A percentile compares a stretch with the other conserved stretches of the same genome.
These are phyloP conservation scores for Dolomedes plantarius DNA, from an alignment of 2,888 invertebrate genomes.

Conservation along the genomic window DNA sequence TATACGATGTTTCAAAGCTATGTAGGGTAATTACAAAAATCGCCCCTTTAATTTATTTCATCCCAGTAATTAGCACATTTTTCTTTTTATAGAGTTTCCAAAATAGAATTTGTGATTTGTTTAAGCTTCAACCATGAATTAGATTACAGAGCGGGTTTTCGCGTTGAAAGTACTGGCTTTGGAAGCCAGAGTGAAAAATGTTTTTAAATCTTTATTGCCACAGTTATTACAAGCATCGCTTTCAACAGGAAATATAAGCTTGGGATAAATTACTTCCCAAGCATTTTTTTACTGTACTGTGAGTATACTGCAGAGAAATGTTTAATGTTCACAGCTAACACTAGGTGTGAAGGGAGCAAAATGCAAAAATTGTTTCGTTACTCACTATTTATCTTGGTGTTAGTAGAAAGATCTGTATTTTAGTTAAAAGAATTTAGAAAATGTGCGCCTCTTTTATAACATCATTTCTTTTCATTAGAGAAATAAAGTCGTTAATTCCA, in stretches of 20 bases:
- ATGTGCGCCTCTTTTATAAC: too few relatives aligned
- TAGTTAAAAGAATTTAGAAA: background rate
- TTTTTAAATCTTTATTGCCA: background rate
- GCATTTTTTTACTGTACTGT: background rate
- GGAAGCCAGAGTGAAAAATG: background rate
- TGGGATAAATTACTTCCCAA: background rate
- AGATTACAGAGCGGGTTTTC: background rate
- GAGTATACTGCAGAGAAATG: background rate
- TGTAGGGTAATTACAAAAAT: slow-evolving; percentile 55
- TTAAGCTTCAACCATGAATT: background rate
- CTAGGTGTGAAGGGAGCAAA: background rate
- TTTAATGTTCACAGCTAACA: background rate
- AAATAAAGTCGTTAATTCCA: too few relatives aligned
- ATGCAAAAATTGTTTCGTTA: background rate
- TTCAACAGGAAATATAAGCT: background rate
- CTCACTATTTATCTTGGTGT: background rate
- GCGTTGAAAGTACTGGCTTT: background rate
- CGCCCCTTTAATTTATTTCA: slow-evolving; percentile 56
- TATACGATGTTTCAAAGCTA: slow-evolving; percentile 28
- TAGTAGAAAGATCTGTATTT: background rate
- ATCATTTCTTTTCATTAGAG: too few relatives aligned
- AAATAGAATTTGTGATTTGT: slow-evolving; percentile 27
- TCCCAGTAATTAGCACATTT: slow-evolving; percentile 55
- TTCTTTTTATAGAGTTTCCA: slow-evolving; percentile 26
- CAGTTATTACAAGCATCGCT: background rate